Percentiles rank a stretch among this genome's conserved stretches.
Evolutionary conservation across 2,113 vertebrate species (phyloP).

Genomic region (Corythornis madagascariensis): DNA sequence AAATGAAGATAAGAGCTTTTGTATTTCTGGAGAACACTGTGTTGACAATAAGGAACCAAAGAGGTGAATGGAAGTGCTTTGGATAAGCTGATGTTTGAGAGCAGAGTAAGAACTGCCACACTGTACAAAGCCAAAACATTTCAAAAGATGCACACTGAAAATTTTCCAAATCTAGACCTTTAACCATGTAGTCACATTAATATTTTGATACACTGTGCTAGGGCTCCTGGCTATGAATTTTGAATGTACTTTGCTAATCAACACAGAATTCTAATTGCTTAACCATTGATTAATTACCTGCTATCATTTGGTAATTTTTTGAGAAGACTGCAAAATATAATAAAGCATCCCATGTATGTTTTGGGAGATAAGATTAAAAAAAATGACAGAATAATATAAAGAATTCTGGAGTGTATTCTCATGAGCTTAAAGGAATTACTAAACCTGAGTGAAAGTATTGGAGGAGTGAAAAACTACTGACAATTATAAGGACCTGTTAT

Average conservation of each 20-base stretch:
- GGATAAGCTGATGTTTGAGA: background rate
- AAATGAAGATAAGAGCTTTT: background rate
- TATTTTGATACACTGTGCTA: background rate
- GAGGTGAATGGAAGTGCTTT: background rate
- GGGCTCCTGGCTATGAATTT: constrained; percentile 17
- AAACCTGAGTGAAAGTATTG: background rate
- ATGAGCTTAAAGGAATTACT: background rate
- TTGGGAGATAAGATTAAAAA: background rate
- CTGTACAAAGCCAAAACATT: background rate
- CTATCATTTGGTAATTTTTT: constrained; percentile 7
- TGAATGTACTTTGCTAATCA: constrained; percentile 24
- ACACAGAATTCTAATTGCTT: background rate
- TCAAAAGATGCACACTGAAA: background rate
- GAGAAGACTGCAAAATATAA: background rate
- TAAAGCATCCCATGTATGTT: background rate
- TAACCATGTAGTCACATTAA: background rate
- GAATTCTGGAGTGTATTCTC: background rate
- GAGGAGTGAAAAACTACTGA: background rate
- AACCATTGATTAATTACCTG: background rate
- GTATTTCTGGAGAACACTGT: background rate
- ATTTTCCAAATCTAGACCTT: background rate
- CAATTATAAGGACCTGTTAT: background rate
- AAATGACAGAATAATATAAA: background rate
- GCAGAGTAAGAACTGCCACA: background rate
- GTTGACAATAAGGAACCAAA: background rate